phyloP scores from a whole-genome alignment of 2,113 vertebrate species.

The Cyprinodon brontotheroides region DNA sequence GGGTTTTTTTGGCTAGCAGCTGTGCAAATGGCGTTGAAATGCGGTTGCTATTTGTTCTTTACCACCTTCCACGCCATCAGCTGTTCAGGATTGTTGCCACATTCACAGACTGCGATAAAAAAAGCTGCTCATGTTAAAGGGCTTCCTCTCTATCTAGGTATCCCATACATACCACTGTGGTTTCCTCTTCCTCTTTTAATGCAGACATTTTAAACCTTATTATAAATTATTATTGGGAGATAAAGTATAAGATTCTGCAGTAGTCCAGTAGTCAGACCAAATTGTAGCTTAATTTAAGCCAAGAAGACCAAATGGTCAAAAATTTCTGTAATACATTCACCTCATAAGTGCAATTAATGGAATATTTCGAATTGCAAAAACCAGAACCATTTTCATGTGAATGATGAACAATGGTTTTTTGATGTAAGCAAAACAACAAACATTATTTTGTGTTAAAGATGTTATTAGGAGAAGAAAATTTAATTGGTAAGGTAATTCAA shows the following conservation, averaged over 20 bases:
- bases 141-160: slow-evolving; percentile 8
- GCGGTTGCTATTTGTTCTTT: slow-evolving; percentile 71
- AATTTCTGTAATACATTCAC: not conserved
- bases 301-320: not conserved
- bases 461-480: not conserved
- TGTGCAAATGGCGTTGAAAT: slow-evolving; percentile 76
- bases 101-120: slow-evolving; percentile 67
- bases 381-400: not conserved
- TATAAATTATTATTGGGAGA: not conserved
- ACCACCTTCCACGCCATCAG: slow-evolving; percentile 61
- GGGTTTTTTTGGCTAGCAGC: slow-evolving; percentile 77
- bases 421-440: no score
- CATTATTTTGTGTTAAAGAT: not conserved
- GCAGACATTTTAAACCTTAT: not conserved
- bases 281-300: not conserved
- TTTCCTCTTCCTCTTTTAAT: not conserved
- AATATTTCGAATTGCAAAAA: not conserved
- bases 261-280: no score
- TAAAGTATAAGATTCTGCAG: not conserved
- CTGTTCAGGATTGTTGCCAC: slow-evolving; percentile 61
- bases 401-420: no score
- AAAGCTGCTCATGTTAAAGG: not conserved
- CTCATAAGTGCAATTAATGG: not conserved
- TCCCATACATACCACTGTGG: not conserved
- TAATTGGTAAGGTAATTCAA: not conserved